phyloP scores from a whole-genome alignment of 2,113 vertebrate species.

The Cynopterus brachyotis region DNA sequence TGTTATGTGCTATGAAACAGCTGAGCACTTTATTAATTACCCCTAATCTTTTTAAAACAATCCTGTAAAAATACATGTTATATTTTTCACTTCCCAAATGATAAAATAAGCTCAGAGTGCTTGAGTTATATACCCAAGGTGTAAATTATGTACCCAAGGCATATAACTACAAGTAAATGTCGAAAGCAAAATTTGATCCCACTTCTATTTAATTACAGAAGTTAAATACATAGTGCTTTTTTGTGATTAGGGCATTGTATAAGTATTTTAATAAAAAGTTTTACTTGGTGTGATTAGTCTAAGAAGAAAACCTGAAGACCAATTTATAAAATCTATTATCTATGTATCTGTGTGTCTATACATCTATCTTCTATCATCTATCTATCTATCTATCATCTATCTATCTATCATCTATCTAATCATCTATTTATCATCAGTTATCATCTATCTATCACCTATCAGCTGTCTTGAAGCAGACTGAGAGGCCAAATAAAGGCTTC shows the following conservation, averaged over 20 bases:
- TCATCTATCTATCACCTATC: background rate
- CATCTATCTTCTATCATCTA: background rate
- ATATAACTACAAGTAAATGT: background rate
- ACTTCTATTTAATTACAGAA: background rate
- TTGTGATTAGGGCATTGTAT: background rate
- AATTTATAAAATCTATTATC: background rate
- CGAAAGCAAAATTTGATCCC: background rate
- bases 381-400: background rate
- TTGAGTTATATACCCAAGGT: background rate
- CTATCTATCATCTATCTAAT: background rate
- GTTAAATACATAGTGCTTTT: background rate
- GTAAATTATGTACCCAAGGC: background rate
- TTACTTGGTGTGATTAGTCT: background rate
- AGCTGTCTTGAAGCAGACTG: background rate
- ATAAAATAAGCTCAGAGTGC: background rate
- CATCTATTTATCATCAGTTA: background rate
- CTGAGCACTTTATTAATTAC: background rate
- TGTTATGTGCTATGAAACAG: background rate
- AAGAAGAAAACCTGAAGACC: background rate
- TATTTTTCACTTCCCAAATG: background rate
- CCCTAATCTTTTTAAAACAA: background rate
- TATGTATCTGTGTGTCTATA: background rate
- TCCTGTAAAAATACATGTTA: background rate
- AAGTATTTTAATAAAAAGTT: background rate
- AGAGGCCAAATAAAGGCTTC: background rate